A percentile compares a stretch with the other conserved stretches of the same genome.
These are phyloP conservation scores for Lophochroa leadbeateri DNA, from an alignment of 2,113 vertebrate genomes.

Conservation along the genomic window DNA sequence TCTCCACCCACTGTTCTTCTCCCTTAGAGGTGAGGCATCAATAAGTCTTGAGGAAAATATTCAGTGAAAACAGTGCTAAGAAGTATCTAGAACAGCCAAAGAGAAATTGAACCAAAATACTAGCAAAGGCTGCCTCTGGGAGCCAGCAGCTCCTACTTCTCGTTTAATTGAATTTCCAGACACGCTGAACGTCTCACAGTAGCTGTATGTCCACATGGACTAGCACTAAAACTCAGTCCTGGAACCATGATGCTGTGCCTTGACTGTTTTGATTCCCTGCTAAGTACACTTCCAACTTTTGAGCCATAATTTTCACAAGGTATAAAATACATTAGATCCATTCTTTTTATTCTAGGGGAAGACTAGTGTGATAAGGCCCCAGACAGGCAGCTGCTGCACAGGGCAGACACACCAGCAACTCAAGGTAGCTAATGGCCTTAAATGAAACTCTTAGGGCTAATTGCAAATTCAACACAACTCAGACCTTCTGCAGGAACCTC, in stretches of 20 bases:
- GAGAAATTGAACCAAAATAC: not conserved
- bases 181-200: not conserved
- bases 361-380: not conserved
- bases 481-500: not conserved
- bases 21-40: not conserved
- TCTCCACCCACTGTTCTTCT: not conserved
- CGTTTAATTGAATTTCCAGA: not conserved
- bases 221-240: not conserved
- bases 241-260: not conserved
- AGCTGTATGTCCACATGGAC: not conserved
- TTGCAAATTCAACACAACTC: not conserved
- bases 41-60: not conserved
- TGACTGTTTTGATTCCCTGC: not conserved
- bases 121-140: not conserved
- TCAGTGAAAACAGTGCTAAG: not conserved
- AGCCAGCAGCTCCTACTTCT: not conserved
- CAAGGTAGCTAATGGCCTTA: not conserved
- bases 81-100: not conserved
- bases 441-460: not conserved
- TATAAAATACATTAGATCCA: not conserved
- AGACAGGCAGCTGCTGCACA: not conserved
- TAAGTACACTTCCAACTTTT: not conserved
- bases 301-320: not conserved
- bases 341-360: not conserved
- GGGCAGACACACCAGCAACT: not conserved